Evolutionary conservation across 2,888 invertebrate species (phyloP), one percentile per base, ranked within the genome.

Genomic region (Heteromurus nitidus): DNA sequence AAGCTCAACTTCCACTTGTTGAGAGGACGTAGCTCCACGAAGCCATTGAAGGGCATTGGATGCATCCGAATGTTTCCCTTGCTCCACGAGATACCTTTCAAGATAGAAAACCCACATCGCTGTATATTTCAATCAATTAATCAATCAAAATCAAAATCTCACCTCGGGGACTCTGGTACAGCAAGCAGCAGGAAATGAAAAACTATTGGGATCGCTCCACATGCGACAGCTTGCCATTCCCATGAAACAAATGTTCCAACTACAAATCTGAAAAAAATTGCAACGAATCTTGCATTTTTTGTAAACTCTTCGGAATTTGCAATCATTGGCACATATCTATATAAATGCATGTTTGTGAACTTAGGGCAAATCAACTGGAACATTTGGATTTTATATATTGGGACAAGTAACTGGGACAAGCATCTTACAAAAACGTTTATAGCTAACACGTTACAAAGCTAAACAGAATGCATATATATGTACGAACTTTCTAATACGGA

Each of bases 121-220:
- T n/a, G n/a, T n/a, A n/a, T n/a, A n/a, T n/a, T n/a, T n/a, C n/a
- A n/a, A n/a, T n/a, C n/a, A n/a, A n/a, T n/a, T n/a, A n/a, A n/a
- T n/a, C n/a, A 36, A 13, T 36, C 7, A 13, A 36, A 36, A 36
- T 36, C n/a, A n/a, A 7, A 50, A 5, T 50, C 13, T 3, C n/a
- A 50, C 18, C 93, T 92, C 94, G 88, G 95, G 16, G 86, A 86
- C 60, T 87, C 97, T 0, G 97, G 97, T 92, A 96, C 94, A 87
- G 95, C 94, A 88, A 94, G 91, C 90, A 96, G 95, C 1, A 94
- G 90, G 0, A 91, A 86, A 0, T 93, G 93, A 87, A 95, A 94
- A 5, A 95, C 87, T 0, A 95, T 88, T 0, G 96, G 94, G 7
- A 94, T 90, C 0, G 92, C 88, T 0, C 92, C 92, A 84, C 94